Evolutionary conservation across 2,113 vertebrate species (phyloP).

Genomic region (Taurulus bubalis): DNA sequence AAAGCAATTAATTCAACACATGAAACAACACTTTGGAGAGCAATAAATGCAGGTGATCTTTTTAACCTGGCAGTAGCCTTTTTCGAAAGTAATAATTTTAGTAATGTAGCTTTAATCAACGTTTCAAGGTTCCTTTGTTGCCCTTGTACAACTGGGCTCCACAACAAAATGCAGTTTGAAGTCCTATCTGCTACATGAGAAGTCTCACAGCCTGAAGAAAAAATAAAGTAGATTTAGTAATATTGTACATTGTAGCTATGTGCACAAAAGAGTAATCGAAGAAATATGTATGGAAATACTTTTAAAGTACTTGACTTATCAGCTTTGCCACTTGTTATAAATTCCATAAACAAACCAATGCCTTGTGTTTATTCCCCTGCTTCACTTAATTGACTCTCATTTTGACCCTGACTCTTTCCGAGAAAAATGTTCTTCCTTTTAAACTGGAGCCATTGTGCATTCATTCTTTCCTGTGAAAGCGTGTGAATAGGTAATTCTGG

Average conservation of each 20-base stretch:
- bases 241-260: background rate
- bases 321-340: background rate
- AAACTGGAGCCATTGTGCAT: background rate
- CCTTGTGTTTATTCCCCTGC: background rate
- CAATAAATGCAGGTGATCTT: background rate
- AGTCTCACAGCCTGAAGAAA: background rate
- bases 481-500: background rate
- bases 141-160: background rate
- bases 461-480: conserved; percentile 1
- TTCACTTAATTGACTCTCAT: background rate
- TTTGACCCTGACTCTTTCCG: conserved; percentile 3
- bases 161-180: background rate
- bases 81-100: background rate
- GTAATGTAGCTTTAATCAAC: background rate
- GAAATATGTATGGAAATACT: conserved; percentile 1
- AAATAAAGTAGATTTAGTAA: background rate
- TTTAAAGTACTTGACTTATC: background rate
- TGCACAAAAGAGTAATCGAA: background rate
- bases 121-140: background rate
- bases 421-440: conserved; percentile 14
- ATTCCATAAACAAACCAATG: background rate
- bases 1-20: background rate
- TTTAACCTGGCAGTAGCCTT: background rate
- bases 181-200: background rate
- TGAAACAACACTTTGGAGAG: background rate